Base-by-base conservation (phyloP, 2,888 invertebrate species). In the Acronicta alni region DNA sequence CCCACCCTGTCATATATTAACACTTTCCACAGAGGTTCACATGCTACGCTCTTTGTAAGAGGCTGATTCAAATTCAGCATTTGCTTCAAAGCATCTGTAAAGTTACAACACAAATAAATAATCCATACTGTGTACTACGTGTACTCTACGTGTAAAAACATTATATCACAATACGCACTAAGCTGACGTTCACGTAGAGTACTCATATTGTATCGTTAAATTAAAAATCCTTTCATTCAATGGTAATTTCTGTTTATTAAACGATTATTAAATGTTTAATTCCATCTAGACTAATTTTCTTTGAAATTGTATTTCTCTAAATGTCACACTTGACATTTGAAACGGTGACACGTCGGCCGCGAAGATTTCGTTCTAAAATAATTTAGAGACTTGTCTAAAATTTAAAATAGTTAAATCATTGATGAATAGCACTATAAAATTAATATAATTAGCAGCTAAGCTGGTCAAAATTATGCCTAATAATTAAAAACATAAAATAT, bases 21-120 rank as follows among this genome's bases (percentile, higher is more conserved):
- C 58, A 99, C 97, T 95, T 99, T 99, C 99, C 99, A 99, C 14
- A 97, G 97, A 20, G 99, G 99, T 91, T 99, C 98, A 37, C 96
- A 95, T 10, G 97, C 96, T 45, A 96, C 95, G 60, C 96, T 95
- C 88, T 97, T 98, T 3, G 96, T 96, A 66, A 97, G 94, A 35
- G 97, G 96, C 79, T 97, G 96, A 90, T 99, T 99, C 58, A 99
- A 95, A 94, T 99, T 99, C 61, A 99, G 95, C 99, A 99, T 99
- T 93, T 98, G 98, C 94, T 97, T 98, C 70, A 99, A 94, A 73
- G 98, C 98, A 95, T 96, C 98, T 98, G 92, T 62, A 95, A 95
- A 75, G 57, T 57, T 48, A 54, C 42, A 72, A 68, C 68, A 61
- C 63, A 63, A 69, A 71, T 51, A 64, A 67, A 56, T 45, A 49